A percentile compares a stretch with the other conserved stretches of the same genome.
phyloP scores from a whole-genome alignment of 23 tunicate genomes.

The Diplosoma virens region DNA sequence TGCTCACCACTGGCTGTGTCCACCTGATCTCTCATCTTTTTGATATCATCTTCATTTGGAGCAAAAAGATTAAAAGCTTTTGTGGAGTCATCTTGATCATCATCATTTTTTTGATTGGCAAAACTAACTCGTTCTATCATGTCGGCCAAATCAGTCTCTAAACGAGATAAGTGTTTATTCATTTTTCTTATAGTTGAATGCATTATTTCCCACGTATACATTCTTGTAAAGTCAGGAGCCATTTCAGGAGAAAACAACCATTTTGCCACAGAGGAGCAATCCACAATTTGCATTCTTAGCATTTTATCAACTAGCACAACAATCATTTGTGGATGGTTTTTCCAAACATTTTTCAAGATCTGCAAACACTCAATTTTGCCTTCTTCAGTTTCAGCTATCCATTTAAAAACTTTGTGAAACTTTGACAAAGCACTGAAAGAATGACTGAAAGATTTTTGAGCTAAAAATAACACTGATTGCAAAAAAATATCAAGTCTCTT shows the following conservation, averaged over 20 bases:
- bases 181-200: conserved; percentile 95
- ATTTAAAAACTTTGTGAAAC: conserved; percentile 85
- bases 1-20: conserved; percentile 83
- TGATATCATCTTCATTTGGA: conserved; percentile 72
- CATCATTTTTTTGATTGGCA: conserved; percentile 43
- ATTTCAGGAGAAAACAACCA: conserved; percentile 97
- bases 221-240: conserved; percentile 83
- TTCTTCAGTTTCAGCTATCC: conserved; percentile 66
- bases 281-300: conserved; percentile 93
- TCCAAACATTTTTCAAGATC: conserved; percentile 75
- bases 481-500: conserved; percentile 73
- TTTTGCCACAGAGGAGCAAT: conserved; percentile 86
- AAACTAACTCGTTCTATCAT: conserved; percentile 45
- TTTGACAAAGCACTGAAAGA: conserved; percentile 87
- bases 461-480: conserved; percentile 77
- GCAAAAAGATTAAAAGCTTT: conserved; percentile 61
- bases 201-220: conserved; percentile 92
- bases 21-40: conserved; percentile 65
- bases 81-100: conserved; percentile 48
- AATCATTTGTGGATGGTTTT: conserved; percentile 92
- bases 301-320: conserved; percentile 91
- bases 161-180: conserved; percentile 75
- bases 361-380: conserved; percentile 69
- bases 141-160: conserved; percentile 50
- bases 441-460: conserved; percentile 97